Evolutionary conservation across 2,113 vertebrate genomes (phyloP), one percentile per base, ranked within the genome.

Genomic region (Pseudorectes ferrugineus): DNA sequence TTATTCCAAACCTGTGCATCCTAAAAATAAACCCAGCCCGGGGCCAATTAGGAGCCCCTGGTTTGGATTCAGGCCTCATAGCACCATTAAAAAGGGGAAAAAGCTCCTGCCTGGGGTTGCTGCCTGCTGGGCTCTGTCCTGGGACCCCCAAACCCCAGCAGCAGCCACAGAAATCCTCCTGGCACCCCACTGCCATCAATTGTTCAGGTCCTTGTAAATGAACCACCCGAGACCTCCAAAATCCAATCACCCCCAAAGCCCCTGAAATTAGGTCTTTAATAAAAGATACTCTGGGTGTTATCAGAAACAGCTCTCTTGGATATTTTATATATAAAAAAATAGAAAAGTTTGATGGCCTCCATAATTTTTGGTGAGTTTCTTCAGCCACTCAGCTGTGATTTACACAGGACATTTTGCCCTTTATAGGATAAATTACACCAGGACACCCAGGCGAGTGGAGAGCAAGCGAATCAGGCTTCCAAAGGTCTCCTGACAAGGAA

Each of bases 341-440:
- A 9, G 28, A 42, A 20, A 45, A 54, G 54, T 46, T 49, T 68
- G 92, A 92, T 63, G 25, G 59, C 15, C 58, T 83, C 55, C 62
- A 57, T 82, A 25, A 91, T 72, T 90, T 92, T 80, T 89, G 77
- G 88, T 16, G 59, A 88, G 77, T 16, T 92, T 54, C 85, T 82
- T 26, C 86, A 86, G 79, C 51, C 54, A 19, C 29, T 79, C 45
- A 49, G 70, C 88, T 46, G 42, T 90, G 94, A 97, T 92, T 97
- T 94, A 93, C 73, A 55, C 36, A 14, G n/a, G 33, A 83, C 76
- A 67, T 57, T 85, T 57, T 35, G 46, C 58, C 91, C 78, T 67
- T 66, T 23, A 0, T 17, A 3, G 55, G 77, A 94, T 90, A 63
- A 93, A 91, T 95, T 65, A 49, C 51, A 45, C 33, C 66, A 58